Conservation (phyloP, 2,113 vertebrate genomes). For the Ciconia stormi region DNA sequence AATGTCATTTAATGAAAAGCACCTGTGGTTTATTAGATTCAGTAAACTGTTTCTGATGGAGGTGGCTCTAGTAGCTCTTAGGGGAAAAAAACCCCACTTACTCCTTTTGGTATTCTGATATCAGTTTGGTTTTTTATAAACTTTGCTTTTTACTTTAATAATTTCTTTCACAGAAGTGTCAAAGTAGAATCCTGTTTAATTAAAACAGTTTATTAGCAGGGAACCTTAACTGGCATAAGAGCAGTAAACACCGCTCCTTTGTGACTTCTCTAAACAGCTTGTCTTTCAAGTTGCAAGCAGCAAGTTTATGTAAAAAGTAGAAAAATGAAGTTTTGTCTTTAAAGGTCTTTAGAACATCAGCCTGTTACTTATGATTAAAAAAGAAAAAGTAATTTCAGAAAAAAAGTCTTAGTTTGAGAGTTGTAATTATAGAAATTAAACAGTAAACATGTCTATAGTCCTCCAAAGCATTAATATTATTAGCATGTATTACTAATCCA, state of each 20-base stretch:
- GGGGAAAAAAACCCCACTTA: rapidly evolving
- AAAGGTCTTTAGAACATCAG: background rate
- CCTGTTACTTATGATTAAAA: background rate
- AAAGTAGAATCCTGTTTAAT: background rate
- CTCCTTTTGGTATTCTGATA: background rate
- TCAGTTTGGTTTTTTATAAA: background rate
- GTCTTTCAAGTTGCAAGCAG: background rate
- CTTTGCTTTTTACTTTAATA: background rate
- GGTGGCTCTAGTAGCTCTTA: background rate
- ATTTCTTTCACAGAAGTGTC: background rate
- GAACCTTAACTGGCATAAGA: background rate
- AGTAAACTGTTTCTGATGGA: background rate
- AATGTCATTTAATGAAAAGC: background rate
- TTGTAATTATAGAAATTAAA: background rate
- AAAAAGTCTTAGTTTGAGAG: background rate
- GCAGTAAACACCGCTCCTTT: background rate
- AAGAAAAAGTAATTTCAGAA: background rate
- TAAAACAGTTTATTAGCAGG: background rate
- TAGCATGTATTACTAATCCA: background rate
- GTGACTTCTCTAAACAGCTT: background rate
- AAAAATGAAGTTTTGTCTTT: background rate
- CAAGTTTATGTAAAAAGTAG: background rate
- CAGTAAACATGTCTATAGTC: background rate
- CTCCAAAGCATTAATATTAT: background rate
- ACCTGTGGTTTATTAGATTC: background rate